These are phyloP conservation scores for Elymnias hypermnestra DNA, from an alignment of 1,140 invertebrate genomes.

Conservation along the genomic window DNA sequence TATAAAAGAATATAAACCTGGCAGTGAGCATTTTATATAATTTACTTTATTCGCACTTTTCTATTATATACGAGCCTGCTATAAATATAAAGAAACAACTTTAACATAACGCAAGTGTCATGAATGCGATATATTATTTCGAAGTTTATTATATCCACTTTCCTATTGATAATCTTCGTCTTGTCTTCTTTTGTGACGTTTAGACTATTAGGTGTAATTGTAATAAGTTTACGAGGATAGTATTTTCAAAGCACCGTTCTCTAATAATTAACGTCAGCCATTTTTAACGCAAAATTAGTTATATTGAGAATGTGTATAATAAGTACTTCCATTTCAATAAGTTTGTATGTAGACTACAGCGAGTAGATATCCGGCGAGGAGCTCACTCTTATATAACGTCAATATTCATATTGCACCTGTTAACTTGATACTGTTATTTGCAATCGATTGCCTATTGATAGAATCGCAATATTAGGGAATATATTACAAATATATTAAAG, in stretches of 20 bases:
- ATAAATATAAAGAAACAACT: no score
- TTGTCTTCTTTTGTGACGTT: constrained; percentile 54
- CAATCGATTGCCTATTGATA: no score
- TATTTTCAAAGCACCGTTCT: constrained; percentile 55
- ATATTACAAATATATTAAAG: no score
- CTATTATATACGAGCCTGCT: no score
- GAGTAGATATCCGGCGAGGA: constrained; percentile 49
- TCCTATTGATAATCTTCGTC: constrained; percentile 31
- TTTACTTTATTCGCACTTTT: no score
- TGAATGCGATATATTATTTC: constrained; percentile 5
- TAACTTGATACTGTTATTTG: constrained; percentile 17
- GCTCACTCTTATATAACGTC: constrained; percentile 43
- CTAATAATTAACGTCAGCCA: constrained; percentile 58
- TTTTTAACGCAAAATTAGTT: constrained; percentile 66
- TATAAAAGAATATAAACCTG: no score
- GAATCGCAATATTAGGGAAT: no score
- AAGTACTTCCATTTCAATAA: constrained; percentile 74
- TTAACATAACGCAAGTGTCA: no score
- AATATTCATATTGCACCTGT: constrained; percentile 52
- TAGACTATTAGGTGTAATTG: constrained; percentile 54
- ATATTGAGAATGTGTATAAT: constrained; percentile 49
- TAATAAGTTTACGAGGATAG: constrained; percentile 47
- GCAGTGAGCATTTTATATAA: no score
- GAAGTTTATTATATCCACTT: constrained; percentile 26
- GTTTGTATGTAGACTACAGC: constrained; percentile 60